Base-by-base conservation (phyloP, 1,140 invertebrate species). In the Cylas formicarius region DNA sequence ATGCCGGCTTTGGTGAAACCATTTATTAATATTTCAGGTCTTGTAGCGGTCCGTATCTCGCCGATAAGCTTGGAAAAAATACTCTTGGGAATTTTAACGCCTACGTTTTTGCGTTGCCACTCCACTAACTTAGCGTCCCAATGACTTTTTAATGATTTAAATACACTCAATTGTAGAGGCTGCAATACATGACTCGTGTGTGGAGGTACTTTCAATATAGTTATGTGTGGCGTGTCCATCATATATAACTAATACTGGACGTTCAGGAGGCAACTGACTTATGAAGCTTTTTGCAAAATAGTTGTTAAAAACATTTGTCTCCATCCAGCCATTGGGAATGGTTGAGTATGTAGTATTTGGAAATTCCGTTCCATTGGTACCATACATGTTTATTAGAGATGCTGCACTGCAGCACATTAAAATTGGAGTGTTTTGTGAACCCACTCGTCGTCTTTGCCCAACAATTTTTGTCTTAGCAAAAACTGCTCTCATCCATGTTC, bases 171-270 rank as follows among this genome's bases (percentile, higher is more conserved):
- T 21, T 31, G 29, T 14, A 52, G 19, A 34, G 44, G 26, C 40
- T 43, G 23, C 18, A 49, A 40, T 16, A 50, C 23, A 49, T 56
- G 58, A 69, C 68, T 60, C 71, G 70, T 60, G 63, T 76, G 45
- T 71, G 74, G 43, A 74, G 65, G 37, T 70, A 69, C 32, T 71
- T 67, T 13, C 69, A 67, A 34, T 72, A 68, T 52, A 58, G 60
- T 34, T 71, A 32, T 13, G 29, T 7, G 29, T 32, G 6, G 29
- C 29, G 11, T 32, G 29, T 7, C 29, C 29, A 32, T 32, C 29
- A 13, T 32, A 18, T n/a, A 34, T 10, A 34, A 17, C 32, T 18
- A 34, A 34, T 9, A 58, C 48, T 20, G 57, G 60, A 18, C 57
- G 32, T 32, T 58, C 34, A 28, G 41, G 17, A 11, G 42, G 44